Conservation (phyloP, 2,888 invertebrate species). For the Cantharis rufa region DNA sequence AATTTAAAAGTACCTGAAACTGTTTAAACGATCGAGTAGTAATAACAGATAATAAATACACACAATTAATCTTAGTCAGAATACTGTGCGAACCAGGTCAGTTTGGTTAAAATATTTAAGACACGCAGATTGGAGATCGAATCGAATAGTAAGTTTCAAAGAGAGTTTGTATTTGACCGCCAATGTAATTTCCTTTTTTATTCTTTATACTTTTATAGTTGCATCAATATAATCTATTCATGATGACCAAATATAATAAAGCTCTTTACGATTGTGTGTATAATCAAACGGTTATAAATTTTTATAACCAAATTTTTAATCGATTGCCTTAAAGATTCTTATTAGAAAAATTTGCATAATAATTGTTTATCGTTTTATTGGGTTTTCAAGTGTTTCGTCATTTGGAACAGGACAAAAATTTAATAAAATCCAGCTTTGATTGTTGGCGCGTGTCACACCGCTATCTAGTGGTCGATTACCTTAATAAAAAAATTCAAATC, state of each 20-base stretch:
- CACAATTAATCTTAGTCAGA: slow-evolving; percentile 47
- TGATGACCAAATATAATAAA: neutral
- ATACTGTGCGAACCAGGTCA: slow-evolving; percentile 44
- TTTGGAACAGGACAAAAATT: neutral
- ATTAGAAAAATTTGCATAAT: neutral
- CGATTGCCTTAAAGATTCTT: neutral
- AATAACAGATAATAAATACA: slow-evolving; percentile 48
- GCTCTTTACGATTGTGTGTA: slow-evolving; percentile 14
- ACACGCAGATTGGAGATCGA: neutral
- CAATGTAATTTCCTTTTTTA: neutral
- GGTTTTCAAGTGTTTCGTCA: neutral
- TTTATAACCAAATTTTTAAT: slow-evolving; percentile 16
- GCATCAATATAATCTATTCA: slow-evolving; percentile 1
- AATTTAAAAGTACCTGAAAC: neutral
- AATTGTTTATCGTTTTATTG: neutral
- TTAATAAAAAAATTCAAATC: neutral
- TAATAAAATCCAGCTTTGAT: neutral
- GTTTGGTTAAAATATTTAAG: slow-evolving; percentile 30
- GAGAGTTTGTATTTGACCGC: neutral
- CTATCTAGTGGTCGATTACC: neutral
- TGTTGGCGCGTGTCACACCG: neutral
- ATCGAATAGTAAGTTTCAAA: neutral
- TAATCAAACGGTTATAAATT: slow-evolving; percentile 20
- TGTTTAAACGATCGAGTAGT: slow-evolving; percentile 38
- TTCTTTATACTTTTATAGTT: neutral